Evolutionary conservation across 2,888 invertebrate genomes (phyloP).

Genomic region (Platycheirus albimanus): DNA sequence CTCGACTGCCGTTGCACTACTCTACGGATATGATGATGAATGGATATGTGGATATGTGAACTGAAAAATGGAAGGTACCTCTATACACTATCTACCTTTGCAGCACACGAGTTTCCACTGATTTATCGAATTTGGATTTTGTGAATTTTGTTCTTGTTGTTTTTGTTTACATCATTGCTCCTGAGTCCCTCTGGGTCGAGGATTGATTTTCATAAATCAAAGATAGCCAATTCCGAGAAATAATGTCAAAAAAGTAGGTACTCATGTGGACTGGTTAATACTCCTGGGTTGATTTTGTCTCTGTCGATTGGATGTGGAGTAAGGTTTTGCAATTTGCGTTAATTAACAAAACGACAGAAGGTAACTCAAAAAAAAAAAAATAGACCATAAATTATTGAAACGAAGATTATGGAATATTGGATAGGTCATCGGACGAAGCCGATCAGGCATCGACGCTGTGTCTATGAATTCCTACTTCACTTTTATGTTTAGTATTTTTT

Average conservation of each 20-base stretch:
- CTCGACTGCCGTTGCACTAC: slow-evolving; percentile 40
- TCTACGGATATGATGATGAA: slow-evolving; percentile 52
- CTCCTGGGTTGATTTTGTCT: background rate
- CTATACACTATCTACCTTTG: slow-evolving; percentile 59
- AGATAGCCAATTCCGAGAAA: slow-evolving; percentile 33
- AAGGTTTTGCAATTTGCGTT: slow-evolving; percentile 11
- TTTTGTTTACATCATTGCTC: background rate
- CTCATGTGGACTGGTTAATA: slow-evolving; percentile 3
- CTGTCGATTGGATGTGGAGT: background rate
- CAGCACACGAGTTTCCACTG: slow-evolving; percentile 6
- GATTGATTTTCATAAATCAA: slow-evolving; percentile 50
- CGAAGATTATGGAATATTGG: background rate
- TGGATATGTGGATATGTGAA: slow-evolving; percentile 56
- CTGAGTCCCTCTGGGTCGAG: slow-evolving; percentile 8
- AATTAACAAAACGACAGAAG: slow-evolving; percentile 12
- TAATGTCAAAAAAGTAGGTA: slow-evolving; percentile 19
- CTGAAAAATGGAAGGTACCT: slow-evolving; percentile 40
- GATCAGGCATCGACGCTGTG: too few relatives aligned
- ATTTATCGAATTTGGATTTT: slow-evolving; percentile 58
- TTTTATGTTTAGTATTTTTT: too few relatives aligned
- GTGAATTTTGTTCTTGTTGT: background rate
- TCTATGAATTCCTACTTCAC: too few relatives aligned
- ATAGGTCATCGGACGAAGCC: too few relatives aligned
- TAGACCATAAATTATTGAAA: slow-evolving; percentile 8
- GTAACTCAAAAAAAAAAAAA: too few relatives aligned